phyloP scores from a whole-genome alignment of 2,113 vertebrate species.

The Bambusicola thoracicus region DNA sequence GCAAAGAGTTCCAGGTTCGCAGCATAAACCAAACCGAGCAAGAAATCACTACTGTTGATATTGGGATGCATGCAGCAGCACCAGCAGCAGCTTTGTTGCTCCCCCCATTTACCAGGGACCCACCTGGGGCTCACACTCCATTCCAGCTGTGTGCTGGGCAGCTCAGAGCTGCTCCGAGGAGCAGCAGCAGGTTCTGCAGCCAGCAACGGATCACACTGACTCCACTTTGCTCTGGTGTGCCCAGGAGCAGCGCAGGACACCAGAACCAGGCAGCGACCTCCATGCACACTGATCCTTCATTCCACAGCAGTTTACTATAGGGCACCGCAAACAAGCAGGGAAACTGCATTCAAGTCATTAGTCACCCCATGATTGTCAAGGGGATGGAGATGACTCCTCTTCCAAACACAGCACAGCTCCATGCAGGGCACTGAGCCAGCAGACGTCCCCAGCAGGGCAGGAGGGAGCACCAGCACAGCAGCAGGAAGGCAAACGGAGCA shows the following conservation, averaged over 20 bases:
- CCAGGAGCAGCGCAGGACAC: neutral
- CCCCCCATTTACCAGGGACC: neutral
- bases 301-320: neutral
- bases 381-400: neutral
- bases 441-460: too few species aligned
- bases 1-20: neutral
- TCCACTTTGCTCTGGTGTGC: too few species aligned
- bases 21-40: neutral
- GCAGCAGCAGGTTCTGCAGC: too few species aligned
- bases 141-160: neutral
- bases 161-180: neutral
- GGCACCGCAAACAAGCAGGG: neutral
- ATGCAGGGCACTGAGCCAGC: too few species aligned
- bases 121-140: fast-evolving
- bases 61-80: fast-evolving
- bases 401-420: neutral
- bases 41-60: neutral
- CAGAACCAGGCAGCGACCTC: neutral
- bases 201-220: too few species aligned
- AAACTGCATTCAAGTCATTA: neutral
- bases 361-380: neutral
- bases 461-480: too few species aligned
- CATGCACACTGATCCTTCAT: neutral
- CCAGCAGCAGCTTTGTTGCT: neutral
- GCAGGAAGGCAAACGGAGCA: neutral